These are phyloP conservation scores for Lycopodina hypogea DNA, from an alignment of 37 sponge, comb jelly and placozoan species.

Conservation along the genomic window DNA sequence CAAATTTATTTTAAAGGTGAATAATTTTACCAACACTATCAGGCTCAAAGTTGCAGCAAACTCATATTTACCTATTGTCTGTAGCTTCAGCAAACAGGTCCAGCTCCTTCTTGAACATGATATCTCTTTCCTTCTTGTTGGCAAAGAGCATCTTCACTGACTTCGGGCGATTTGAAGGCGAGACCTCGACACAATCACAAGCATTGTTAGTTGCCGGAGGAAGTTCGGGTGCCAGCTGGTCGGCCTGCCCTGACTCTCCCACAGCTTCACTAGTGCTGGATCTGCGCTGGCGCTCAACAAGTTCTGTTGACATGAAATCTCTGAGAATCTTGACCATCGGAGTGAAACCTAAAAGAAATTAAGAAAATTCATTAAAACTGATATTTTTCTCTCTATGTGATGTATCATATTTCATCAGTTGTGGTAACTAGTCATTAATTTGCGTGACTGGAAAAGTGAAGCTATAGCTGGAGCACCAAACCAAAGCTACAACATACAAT, in stretches of 20 bases:
- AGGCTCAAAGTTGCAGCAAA: no score
- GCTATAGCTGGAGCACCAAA: no score
- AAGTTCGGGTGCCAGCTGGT: constrained; percentile 4
- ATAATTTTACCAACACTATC: no score
- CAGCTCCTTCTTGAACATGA: constrained; percentile 60
- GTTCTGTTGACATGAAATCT: constrained; percentile 10
- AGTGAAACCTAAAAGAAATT: constrained; percentile 67
- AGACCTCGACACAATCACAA: not conserved
- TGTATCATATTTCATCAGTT: no score
- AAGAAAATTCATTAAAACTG: not conserved
- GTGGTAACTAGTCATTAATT: no score
- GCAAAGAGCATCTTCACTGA: constrained; percentile 68
- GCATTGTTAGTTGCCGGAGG: not conserved
- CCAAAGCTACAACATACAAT: no score
- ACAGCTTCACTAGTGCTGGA: not conserved
- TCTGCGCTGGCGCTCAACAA: not conserved
- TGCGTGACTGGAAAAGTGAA: no score
- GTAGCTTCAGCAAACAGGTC: constrained; percentile 11
- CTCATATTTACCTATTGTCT: constrained; percentile 15
- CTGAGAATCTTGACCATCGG: constrained; percentile 71
- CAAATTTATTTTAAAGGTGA: no score
- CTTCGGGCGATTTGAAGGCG: not conserved
- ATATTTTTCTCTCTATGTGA: no score
- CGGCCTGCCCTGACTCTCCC: not conserved
- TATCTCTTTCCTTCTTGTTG: constrained; percentile 70